phyloP scores from a whole-genome alignment of 2,888 invertebrate species.

The Bedellia somnulentella region DNA sequence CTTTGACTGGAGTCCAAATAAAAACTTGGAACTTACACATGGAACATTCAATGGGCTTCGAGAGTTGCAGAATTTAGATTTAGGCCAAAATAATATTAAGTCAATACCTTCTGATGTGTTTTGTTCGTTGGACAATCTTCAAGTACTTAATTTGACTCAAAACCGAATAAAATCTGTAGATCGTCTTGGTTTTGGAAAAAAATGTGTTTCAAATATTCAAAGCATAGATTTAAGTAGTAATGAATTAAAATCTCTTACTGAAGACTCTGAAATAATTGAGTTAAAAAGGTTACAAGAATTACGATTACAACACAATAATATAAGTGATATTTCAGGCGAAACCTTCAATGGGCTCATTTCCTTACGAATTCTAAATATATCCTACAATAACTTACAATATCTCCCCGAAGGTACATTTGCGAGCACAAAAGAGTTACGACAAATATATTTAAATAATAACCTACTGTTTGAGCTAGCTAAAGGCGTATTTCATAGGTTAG shows the following conservation, averaged over 20 bases:
- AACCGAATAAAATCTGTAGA: conserved; percentile 79
- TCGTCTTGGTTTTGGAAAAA: conserved; percentile 69
- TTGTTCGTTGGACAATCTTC: conserved; percentile 77
- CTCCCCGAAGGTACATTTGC: conserved; percentile 83
- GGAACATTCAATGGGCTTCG: conserved; percentile 76
- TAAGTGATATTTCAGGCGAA: conserved; percentile 76
- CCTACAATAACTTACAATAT: conserved; percentile 79
- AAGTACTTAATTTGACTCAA: conserved; percentile 78
- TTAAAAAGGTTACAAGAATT: conserved; percentile 78
- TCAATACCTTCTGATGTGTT: conserved; percentile 76
- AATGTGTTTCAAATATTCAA: conserved; percentile 70
- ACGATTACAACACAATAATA: conserved; percentile 79
- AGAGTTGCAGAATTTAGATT: conserved; percentile 75
- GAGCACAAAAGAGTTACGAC: conserved; percentile 78
- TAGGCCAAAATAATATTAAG: conserved; percentile 80
- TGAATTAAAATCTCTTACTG: conserved; percentile 71
- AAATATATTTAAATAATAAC: conserved; percentile 86
- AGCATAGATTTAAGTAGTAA: conserved; percentile 81
- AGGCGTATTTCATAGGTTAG: conserved; percentile 81
- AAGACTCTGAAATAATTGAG: conserved; percentile 74
- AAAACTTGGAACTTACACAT: conserved; percentile 72
- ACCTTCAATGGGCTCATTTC: conserved; percentile 78
- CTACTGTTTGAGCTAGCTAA: conserved; percentile 80
- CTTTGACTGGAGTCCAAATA: conserved; percentile 74
- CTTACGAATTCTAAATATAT: conserved; percentile 80